These are phyloP conservation scores for Amyelois transitella DNA, from an alignment of 1,140 invertebrate species.

Conservation along the genomic window DNA sequence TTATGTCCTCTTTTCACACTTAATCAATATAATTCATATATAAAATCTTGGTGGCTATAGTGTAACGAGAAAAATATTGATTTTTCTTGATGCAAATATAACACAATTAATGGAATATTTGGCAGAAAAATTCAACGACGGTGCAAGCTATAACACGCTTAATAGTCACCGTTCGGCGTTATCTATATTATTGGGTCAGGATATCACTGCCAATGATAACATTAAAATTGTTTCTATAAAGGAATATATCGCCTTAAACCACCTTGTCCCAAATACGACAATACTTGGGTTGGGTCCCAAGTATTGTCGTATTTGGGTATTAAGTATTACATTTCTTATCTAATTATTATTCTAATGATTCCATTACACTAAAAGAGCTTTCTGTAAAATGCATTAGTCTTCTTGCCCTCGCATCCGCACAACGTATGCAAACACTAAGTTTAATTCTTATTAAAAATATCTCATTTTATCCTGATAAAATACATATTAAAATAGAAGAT, in stretches of 20 bases:
- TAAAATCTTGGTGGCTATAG: conserved; percentile 1
- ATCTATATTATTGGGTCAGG: background rate
- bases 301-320: too few relatives aligned
- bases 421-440: conserved; percentile 11
- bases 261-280: conserved; percentile 1
- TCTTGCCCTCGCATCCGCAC: conserved; percentile 4
- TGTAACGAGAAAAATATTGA: background rate
- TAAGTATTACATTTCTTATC: background rate
- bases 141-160: background rate
- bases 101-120: conserved; percentile 1
- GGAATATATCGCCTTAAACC: conserved; percentile 1
- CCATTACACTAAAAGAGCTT: conserved; percentile 1
- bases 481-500: conserved; percentile 7
- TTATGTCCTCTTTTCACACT: background rate
- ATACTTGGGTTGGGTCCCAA: background rate
- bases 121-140: background rate
- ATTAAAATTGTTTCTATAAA: conserved; percentile 1
- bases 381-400: conserved; percentile 5
- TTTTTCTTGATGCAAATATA: background rate
- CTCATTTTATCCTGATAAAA: background rate
- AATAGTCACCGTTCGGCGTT: background rate
- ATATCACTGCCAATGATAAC: conserved; percentile 1
- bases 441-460: conserved; percentile 6
- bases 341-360: conserved; percentile 4
- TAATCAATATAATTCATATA: background rate